Evolutionary conservation across 2,888 invertebrate species (phyloP).

Genomic region (Pandemis heparana): DNA sequence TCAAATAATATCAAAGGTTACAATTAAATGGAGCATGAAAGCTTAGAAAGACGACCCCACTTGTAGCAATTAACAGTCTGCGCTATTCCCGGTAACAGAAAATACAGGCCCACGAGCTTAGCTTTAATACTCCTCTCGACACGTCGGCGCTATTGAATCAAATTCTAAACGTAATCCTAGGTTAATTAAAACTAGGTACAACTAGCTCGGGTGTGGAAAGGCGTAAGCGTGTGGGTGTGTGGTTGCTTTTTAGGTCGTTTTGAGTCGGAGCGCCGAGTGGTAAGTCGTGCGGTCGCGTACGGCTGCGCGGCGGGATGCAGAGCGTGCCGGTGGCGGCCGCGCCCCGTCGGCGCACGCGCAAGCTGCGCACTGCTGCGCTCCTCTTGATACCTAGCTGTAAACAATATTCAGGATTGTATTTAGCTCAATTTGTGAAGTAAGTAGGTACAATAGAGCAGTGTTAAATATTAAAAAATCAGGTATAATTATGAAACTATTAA

Average conservation of each 20-base stretch:
- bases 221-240: conserved; percentile 5
- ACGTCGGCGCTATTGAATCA: conserved; percentile 41
- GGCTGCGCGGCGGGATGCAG: conserved; percentile 49
- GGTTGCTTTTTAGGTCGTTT: conserved; percentile 31
- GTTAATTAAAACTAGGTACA: conserved; percentile 37
- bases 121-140: conserved; percentile 30
- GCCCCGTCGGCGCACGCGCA: conserved; percentile 67
- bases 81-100: conserved; percentile 11
- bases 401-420: neutral
- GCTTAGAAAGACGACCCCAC: conserved; percentile 7
- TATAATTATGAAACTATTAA: no score
- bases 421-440: neutral
- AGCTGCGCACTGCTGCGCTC: conserved; percentile 53
- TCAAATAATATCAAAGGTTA: neutral
- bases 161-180: conserved; percentile 37
- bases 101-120: conserved; percentile 27
- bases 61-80: conserved; percentile 24
- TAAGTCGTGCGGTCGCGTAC: conserved; percentile 45
- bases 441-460: neutral
- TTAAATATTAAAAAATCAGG: no score
- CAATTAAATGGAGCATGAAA: neutral
- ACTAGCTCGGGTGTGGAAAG: conserved; percentile 10
- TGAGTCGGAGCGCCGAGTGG: conserved; percentile 23
- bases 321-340: conserved; percentile 65
- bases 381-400: conserved; percentile 48